Base-by-base conservation (phyloP, 2,888 invertebrate genomes). In the Pollenia labialis region DNA sequence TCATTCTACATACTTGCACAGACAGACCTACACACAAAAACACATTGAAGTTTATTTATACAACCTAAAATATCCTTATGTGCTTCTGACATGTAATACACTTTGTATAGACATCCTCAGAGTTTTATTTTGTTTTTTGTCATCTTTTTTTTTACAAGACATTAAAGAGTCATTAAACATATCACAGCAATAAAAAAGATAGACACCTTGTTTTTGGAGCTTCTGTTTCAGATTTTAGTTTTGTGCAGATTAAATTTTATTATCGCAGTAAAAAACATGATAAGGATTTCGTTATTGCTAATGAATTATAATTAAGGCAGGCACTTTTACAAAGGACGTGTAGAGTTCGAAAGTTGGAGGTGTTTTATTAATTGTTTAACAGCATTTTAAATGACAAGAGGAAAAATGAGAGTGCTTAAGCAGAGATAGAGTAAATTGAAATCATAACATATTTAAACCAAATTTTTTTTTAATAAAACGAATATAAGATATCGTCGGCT, bases 111-210 rank as follows among this genome's bases (percentile, higher is more conserved):
- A 44, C 7, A 60, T n/a, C 18, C n/a, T 62, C 40, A 32, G 50
- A 12, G 62, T 52, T 42, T 42, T 44, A 60, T 32, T 60, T 40
- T 42, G 4, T 60, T 60, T 60, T 40, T 60, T 42, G 3, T n/a
- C 42, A n/a, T 60, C 7, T 42, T 64, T 46, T 66, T 54, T 50
- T 66, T n/a, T n/a, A 76, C 62, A 64, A 66, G 54, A 56, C 11
- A 32, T 44, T 54, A 68, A 60, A 23, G 42, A 12, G 46, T 79
- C 68, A 79, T 68, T 68, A 79, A 68, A 23, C 60, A 79, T 79
- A 68, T 58, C 23, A 69, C 14, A 23, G 16, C 54, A 12, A 12
- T 12, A 44, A 71, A 12, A 44, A 54, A 23, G 42, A 18, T 56
- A 42, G 16, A 56, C 18, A 48, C 50, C 50, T 52, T 68, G 40